A percentile compares a stretch with the other conserved stretches of the same genome.
Conservation (phyloP, 1,140 invertebrate species). For the Leptopilina boulardi region DNA sequence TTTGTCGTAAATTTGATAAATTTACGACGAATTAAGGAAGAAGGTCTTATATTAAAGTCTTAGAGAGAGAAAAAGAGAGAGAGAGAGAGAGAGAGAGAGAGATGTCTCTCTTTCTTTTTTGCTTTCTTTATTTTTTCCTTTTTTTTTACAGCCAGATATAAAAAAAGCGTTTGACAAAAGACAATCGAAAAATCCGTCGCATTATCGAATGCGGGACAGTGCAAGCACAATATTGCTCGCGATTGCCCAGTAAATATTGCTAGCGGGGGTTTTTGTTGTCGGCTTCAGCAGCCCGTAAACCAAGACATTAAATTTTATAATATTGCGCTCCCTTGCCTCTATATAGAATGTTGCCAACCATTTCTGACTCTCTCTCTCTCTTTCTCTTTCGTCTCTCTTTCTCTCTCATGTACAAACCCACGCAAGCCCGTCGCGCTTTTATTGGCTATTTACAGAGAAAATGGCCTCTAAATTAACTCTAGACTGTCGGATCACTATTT, state of each 20-base stretch:
- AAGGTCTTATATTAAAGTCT: background rate
- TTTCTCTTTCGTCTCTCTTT: constrained; percentile 45
- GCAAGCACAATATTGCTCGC: constrained; percentile 65
- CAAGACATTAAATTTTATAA: constrained; percentile 77
- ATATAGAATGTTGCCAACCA: constrained; percentile 46
- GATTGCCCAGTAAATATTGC: constrained; percentile 75
- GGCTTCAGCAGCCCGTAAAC: constrained; percentile 73
- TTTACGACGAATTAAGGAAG: background rate
- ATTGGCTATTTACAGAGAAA: constrained; percentile 76
- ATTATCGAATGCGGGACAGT: constrained; percentile 50
- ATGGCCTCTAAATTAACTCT: constrained; percentile 76
- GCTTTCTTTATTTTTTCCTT: background rate
- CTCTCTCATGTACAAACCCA: constrained; percentile 48
- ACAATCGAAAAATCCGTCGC: constrained; percentile 50
- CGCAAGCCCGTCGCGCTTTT: constrained; percentile 67
- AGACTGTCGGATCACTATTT: constrained; percentile 74
- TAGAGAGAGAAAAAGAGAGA: no score
- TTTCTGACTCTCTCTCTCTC: constrained; percentile 54
- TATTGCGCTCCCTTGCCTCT: constrained; percentile 68
- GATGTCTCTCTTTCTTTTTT: background rate
- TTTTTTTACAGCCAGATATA: background rate
- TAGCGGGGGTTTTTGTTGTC: constrained; percentile 66
- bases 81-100: no score
- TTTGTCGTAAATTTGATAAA: background rate
- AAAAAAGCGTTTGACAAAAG: constrained; percentile 21